Conservation (phyloP, 2,797 vertebrate species). For the Numenius phaeopus region DNA sequence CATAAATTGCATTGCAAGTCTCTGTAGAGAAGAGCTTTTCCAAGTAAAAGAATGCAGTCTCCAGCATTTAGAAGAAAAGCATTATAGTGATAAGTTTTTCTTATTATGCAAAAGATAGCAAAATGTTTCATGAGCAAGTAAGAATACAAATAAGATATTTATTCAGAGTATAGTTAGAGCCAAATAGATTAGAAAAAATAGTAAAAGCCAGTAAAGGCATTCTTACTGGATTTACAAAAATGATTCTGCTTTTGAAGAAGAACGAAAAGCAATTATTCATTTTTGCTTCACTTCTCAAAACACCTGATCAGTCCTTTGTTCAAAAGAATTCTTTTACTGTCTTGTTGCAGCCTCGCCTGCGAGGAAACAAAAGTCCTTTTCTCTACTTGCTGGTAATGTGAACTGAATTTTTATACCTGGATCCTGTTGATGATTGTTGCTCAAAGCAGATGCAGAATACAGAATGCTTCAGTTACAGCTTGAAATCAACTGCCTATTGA, state of each 20-base stretch:
- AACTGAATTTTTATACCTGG: not conserved
- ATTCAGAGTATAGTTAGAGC: not conserved
- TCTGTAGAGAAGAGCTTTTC: not conserved
- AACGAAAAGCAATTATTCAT: not conserved
- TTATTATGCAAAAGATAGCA: not conserved
- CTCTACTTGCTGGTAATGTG: not conserved
- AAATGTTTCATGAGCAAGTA: not conserved
- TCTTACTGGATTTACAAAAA: not conserved
- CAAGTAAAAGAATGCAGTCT: not conserved
- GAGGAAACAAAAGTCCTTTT: not conserved
- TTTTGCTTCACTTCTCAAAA: constrained; percentile 4
- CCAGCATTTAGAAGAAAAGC: not conserved
- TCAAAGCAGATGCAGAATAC: not conserved
- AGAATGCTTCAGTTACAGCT: not conserved
- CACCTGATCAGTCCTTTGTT: not conserved
- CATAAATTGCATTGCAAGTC: not conserved
- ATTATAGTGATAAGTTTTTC: not conserved
- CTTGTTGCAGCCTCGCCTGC: not conserved
- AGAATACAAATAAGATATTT: not conserved
- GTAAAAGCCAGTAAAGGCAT: not conserved
- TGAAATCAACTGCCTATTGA: not conserved
- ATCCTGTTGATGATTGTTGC: not conserved
- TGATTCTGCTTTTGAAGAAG: not conserved
- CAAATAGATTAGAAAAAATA: not conserved
- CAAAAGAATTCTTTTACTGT: not conserved